These are phyloP conservation scores for Chaenocephalus aceratus DNA, from an alignment of 2,113 vertebrate species.

Conservation along the genomic window DNA sequence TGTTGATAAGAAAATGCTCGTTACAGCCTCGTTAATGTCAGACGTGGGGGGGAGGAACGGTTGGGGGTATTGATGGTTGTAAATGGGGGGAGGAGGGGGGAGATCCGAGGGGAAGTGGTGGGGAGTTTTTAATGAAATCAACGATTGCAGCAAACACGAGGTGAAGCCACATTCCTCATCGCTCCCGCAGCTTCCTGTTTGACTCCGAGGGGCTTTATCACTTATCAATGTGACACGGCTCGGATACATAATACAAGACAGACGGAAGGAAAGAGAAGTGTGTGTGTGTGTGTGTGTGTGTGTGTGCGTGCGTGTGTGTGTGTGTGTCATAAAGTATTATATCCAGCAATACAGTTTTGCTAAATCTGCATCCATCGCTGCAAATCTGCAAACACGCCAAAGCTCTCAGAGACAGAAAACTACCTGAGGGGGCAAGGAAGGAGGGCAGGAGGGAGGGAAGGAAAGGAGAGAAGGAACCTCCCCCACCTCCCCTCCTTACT, in stretches of 20 bases:
- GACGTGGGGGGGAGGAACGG: no score
- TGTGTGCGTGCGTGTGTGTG: neutral
- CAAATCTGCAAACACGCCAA: conserved; percentile 51
- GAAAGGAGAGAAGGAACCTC: conserved; percentile 4
- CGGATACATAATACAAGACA: conserved; percentile 58
- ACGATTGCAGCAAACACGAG: neutral
- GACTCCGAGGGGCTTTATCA: conserved; percentile 48
- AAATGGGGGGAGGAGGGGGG: no score
- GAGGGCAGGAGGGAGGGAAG: neutral
- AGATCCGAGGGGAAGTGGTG: neutral
- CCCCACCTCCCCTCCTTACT: conserved; percentile 14
- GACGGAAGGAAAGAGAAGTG: conserved; percentile 16
- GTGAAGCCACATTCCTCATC: conserved; percentile 20
- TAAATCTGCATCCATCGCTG: conserved; percentile 47
- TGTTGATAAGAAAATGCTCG: no score
- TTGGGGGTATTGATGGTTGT: no score
- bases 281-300: conserved; percentile 7
- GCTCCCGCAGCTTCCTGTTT: conserved; percentile 44
- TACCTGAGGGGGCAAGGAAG: conserved; percentile 5
- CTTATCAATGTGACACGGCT: conserved; percentile 59
- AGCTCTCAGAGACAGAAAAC: conserved; percentile 26
- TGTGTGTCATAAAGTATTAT: conserved; percentile 36
- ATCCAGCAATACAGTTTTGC: conserved; percentile 40
- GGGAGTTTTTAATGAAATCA: conserved; percentile 7
- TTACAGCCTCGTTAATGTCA: no score